Conservation (phyloP, 2,888 invertebrate genomes). For the Rhingia campestris region DNA sequence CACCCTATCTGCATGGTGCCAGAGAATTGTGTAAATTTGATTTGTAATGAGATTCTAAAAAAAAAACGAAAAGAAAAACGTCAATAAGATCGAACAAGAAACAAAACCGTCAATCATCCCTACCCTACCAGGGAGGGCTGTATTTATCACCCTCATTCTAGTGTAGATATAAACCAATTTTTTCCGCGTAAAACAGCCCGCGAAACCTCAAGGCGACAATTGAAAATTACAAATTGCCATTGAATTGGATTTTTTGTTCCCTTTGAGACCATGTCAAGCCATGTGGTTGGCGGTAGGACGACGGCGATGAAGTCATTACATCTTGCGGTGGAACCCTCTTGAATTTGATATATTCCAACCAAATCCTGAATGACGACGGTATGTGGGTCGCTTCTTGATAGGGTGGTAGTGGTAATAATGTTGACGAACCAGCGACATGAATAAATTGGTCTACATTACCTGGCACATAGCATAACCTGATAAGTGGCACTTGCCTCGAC, state of each 20-base stretch:
- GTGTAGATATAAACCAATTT: slow-evolving; percentile 19
- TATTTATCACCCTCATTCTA: slow-evolving; percentile 21
- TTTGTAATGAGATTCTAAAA: slow-evolving; percentile 68
- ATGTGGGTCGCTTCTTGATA: slow-evolving; percentile 30
- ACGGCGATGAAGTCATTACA: slow-evolving; percentile 64
- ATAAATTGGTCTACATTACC: slow-evolving; percentile 69
- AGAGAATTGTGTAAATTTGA: slow-evolving; percentile 43
- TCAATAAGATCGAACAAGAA: slow-evolving; percentile 53
- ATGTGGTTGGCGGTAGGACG: background rate
- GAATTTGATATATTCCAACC: slow-evolving; percentile 25
- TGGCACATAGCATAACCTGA: slow-evolving; percentile 63
- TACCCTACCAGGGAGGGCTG: slow-evolving; percentile 40
- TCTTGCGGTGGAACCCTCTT: slow-evolving; percentile 28
- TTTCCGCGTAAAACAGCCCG: slow-evolving; percentile 42
- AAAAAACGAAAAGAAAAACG: slow-evolving; percentile 61
- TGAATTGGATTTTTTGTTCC: slow-evolving; percentile 65
- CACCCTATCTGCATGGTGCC: slow-evolving; percentile 1
- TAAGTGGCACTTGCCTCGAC: slow-evolving; percentile 55
- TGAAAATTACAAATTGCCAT: slow-evolving; percentile 73
- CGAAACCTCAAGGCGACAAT: slow-evolving; percentile 70
- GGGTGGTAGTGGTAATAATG: slow-evolving; percentile 48
- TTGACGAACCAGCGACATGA: slow-evolving; percentile 52
- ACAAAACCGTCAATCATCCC: slow-evolving; percentile 54
- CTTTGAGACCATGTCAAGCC: slow-evolving; percentile 28
- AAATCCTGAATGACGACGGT: slow-evolving; percentile 13